Conservation (phyloP, 92 coral and sea anemone genomes). For the Zoanthus sansibaricus region DNA sequence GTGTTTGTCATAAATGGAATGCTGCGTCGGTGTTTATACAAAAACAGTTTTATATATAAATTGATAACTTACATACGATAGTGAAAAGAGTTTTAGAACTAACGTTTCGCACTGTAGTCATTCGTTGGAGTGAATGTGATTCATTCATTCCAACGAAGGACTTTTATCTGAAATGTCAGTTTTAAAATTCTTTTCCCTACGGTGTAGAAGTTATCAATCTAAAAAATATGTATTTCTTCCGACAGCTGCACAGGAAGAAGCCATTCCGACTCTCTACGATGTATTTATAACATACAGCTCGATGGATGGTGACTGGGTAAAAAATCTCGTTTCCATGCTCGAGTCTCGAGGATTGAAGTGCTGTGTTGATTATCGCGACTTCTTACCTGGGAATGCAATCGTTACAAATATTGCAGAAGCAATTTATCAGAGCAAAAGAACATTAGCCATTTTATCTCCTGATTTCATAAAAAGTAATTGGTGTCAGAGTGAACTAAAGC, state of each 20-base stretch:
- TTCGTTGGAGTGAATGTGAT: no score
- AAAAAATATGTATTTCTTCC: neutral
- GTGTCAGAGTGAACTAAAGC: conserved; percentile 80
- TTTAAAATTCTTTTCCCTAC: neutral
- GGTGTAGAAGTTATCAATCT: neutral
- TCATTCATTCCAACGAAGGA: neutral
- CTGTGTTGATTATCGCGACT: conserved; percentile 84
- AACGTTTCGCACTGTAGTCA: no score
- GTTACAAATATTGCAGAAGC: conserved; percentile 82
- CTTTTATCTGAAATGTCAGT: no score
- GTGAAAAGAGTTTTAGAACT: no score
- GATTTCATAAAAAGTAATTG: conserved; percentile 77
- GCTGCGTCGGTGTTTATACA: no score
- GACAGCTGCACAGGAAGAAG: neutral
- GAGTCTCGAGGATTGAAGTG: conserved; percentile 75
- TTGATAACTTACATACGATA: no score
- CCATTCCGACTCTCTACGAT: conserved; percentile 58
- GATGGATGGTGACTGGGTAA: conserved; percentile 79
- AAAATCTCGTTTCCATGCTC: conserved; percentile 60
- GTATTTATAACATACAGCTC: conserved; percentile 88
- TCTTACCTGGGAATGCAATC: conserved; percentile 79
- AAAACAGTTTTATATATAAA: no score
- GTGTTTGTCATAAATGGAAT: no score
- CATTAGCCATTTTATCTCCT: conserved; percentile 83
- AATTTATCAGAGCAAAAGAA: conserved; percentile 75